Conservation (phyloP, 1,140 invertebrate genomes). For the Euura saliciscinereae region DNA sequence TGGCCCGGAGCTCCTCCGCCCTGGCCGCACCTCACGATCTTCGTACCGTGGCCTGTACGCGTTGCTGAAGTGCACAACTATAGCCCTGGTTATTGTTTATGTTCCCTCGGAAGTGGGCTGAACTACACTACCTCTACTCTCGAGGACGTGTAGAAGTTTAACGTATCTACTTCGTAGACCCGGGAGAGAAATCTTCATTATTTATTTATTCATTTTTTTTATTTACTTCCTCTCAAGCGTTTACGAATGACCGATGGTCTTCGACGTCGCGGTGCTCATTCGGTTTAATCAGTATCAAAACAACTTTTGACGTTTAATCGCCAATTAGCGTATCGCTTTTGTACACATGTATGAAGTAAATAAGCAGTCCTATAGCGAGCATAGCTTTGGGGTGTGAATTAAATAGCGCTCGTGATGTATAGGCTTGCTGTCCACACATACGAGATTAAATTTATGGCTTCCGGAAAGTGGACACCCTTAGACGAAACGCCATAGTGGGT, state of each 20-base stretch:
- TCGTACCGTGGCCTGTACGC: no score
- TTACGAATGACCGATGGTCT: not conserved
- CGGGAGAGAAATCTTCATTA: not conserved
- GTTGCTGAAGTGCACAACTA: no score
- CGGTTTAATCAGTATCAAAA: not conserved
- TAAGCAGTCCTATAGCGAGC: not conserved
- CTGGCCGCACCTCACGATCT: not conserved
- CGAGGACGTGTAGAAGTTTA: not conserved
- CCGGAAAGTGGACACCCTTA: not conserved
- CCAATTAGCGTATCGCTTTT: not conserved
- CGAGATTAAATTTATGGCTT: not conserved
- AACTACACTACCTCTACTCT: no score
- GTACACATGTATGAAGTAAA: not conserved
- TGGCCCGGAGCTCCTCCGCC: not conserved
- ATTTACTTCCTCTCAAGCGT: not conserved
- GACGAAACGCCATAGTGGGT: not conserved
- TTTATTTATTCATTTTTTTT: not conserved
- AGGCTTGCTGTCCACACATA: not conserved
- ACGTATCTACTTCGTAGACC: not conserved
- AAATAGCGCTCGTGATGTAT: not conserved
- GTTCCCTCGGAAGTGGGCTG: not conserved
- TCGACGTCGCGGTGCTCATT: not conserved
- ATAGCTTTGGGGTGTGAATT: constrained; percentile 5
- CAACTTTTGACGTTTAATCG: not conserved
- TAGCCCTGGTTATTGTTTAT: not conserved